These are phyloP conservation scores for Pseudomyrmex dendroicus DNA, from an alignment of 1,140 invertebrate genomes.

Conservation along the genomic window DNA sequence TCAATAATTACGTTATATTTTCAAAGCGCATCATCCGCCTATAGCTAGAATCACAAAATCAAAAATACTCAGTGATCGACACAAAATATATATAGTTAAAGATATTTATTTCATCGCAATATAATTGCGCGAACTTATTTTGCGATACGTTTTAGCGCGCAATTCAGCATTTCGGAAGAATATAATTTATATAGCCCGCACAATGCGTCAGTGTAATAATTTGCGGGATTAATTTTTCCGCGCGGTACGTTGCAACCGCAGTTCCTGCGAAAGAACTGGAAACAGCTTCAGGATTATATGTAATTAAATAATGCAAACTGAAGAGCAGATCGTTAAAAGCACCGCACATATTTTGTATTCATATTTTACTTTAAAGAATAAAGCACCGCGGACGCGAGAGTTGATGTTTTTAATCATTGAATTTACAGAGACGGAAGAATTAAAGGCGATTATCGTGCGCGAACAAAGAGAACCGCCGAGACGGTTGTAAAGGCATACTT, in stretches of 20 bases:
- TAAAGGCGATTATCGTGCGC: conserved; percentile 26
- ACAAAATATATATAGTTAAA: background rate
- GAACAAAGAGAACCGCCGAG: conserved; percentile 5
- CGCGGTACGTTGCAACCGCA: conserved; percentile 10
- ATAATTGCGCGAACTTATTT: background rate
- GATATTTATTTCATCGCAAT: conserved; percentile 29
- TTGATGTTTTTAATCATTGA: conserved; percentile 42
- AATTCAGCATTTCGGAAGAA: background rate
- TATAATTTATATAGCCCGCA: background rate
- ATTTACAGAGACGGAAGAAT: conserved; percentile 39
- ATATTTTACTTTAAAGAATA: conserved; percentile 35
- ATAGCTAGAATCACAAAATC: background rate
- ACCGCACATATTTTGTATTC: conserved; percentile 28
- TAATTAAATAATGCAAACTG: conserved; percentile 40
- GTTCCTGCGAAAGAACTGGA: conserved; percentile 5
- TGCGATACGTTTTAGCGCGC: background rate
- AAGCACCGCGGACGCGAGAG: background rate
- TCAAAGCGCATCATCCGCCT: background rate
- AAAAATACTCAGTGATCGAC: background rate
- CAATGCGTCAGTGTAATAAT: conserved; percentile 14
- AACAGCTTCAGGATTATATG: conserved; percentile 35
- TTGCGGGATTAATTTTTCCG: conserved; percentile 20
- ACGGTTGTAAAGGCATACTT: conserved; percentile 40
- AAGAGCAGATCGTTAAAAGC: conserved; percentile 46
- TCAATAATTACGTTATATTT: conserved; percentile 42